Conservation (phyloP, 2,888 invertebrate genomes). For the Sepiola atlantica region DNA sequence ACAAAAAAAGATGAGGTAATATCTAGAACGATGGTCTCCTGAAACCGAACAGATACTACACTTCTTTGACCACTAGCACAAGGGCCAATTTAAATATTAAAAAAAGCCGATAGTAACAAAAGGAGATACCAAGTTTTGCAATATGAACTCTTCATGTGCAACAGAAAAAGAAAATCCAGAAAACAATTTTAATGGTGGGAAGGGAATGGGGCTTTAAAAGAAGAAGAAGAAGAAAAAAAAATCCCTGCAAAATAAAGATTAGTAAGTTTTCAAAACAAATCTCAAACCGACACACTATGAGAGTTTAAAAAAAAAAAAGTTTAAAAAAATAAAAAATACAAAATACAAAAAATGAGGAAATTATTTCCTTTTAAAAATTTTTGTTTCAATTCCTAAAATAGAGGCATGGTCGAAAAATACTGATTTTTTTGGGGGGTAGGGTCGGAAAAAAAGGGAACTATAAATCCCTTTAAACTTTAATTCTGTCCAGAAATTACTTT, state of each 20-base stretch:
- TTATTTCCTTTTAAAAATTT: background rate
- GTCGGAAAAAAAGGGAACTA: no score
- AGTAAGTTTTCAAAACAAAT: conserved; percentile 32
- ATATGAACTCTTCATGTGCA: background rate
- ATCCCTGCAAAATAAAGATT: conserved; percentile 9
- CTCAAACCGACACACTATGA: conserved; percentile 8
- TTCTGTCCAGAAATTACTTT: no score
- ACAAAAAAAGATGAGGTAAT: no score
- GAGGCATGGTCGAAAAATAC: background rate
- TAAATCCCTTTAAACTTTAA: no score
- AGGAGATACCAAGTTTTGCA: background rate
- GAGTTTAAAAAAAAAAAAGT: background rate
- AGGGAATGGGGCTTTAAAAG: background rate
- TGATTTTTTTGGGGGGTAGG: background rate
- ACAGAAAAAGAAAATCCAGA: background rate
- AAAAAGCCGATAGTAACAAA: background rate
- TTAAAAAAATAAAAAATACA: background rate
- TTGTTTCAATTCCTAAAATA: background rate
- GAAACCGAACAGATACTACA: background rate
- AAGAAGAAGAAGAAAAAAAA: background rate
- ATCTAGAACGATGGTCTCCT: no score
- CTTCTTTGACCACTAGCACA: background rate
- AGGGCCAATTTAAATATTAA: background rate
- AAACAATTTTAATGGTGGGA: background rate
- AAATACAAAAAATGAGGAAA: background rate